Evolutionary conservation across 2,113 vertebrate genomes (phyloP), one percentile per base, ranked within the genome.

Genomic region (Regulus satrapa): DNA sequence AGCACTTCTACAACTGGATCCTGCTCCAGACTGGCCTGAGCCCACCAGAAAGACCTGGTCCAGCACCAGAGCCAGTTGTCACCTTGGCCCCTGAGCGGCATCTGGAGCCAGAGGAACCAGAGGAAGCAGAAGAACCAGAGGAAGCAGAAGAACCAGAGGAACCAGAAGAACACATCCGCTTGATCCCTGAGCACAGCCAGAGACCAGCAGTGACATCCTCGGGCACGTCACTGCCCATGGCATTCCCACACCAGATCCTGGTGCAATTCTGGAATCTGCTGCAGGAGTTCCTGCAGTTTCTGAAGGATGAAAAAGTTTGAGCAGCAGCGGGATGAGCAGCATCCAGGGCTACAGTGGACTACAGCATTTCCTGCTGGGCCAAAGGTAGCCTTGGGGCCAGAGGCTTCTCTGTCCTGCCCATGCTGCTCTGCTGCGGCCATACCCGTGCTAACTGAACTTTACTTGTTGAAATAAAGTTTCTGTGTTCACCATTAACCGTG

Each of bases 351-450:
- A n/a, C 41, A 43, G 18, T 6, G 24, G 20, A 28, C 45, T 21
- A 21, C 0, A 0, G 15, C 34, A 3, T 36, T 52, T 82, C 38
- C 64, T n/a, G n/a, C n/a, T n/a, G n/a, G n/a, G n/a, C n/a, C n/a
- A n/a, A 40, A 45, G 38, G 78, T 49, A 76, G 56, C 61, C 64
- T 29, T 45, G 31, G 78, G 5, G 51, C 19, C 78, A 46, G 29
- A 43, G 46, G 25, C 28, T 56, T 45, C 74, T 81, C 74, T 66
- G 34, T 71, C 41, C 68, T 41, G 38, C 48, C 58, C 41, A 5
- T 2, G 9, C 73, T 77, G 4, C 26, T 64, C 21, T 0, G 7
- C 55, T 34, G 14, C 10, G 2, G 21, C 31, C 41, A 21, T 24
- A 2, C 34, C 5, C 4, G 43, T 38, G 48, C 34, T 74, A 34